Percentiles rank a stretch among this genome's conserved stretches.
These are phyloP conservation scores for Pelvicachromis taeniatus DNA, from an alignment of 2,113 vertebrate genomes.

Conservation along the genomic window DNA sequence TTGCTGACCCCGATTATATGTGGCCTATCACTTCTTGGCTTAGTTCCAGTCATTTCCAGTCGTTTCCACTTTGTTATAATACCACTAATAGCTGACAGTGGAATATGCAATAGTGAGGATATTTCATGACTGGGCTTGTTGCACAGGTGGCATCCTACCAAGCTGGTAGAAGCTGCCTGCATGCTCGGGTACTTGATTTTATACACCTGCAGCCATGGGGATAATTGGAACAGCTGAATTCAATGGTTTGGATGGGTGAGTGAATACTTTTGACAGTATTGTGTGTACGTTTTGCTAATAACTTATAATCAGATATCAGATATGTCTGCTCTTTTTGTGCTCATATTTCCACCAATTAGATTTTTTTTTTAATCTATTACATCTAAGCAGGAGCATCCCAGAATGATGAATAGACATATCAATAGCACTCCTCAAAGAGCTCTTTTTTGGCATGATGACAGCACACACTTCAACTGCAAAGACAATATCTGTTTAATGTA, in stretches of 20 bases:
- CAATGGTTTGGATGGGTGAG: background rate
- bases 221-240: background rate
- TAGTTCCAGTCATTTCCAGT: background rate
- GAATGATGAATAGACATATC: background rate
- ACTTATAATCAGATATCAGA: background rate
- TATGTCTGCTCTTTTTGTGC: background rate
- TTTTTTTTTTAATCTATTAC: background rate
- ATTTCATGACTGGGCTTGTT: background rate
- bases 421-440: background rate
- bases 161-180: background rate
- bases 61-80: background rate
- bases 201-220: background rate
- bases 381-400: background rate
- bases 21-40: background rate
- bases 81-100: background rate
- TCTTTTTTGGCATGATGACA: background rate
- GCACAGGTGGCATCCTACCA: background rate
- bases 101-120: background rate
- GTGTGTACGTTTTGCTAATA: background rate
- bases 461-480: background rate
- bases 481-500: background rate
- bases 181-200: background rate
- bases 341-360: background rate
- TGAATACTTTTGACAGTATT: background rate
- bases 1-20: rapidly evolving